Percentiles rank a stretch among this genome's conserved stretches.
phyloP scores from a whole-genome alignment of 2,888 invertebrate genomes.

The Lasioglossum leucozonium region DNA sequence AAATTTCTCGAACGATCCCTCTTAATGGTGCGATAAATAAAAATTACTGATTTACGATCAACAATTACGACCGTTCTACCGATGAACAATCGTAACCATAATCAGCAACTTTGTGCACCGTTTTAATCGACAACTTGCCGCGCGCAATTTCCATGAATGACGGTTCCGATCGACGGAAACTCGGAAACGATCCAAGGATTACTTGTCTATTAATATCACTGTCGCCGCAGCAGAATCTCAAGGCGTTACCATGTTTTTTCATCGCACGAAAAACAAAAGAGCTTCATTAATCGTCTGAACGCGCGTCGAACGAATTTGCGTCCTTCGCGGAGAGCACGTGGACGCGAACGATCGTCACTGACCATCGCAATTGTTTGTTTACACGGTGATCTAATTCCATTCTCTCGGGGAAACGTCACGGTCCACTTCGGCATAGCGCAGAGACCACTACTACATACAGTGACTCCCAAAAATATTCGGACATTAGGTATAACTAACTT shows the following conservation, averaged over 20 bases:
- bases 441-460: too few species aligned
- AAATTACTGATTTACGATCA: neutral
- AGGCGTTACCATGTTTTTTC: neutral
- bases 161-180: constrained; percentile 3
- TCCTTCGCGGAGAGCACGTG: neutral
- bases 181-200: constrained; percentile 24
- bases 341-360: neutral
- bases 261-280: too few species aligned
- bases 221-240: neutral
- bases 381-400: neutral
- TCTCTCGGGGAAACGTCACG: neutral
- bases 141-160: neutral
- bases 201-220: constrained; percentile 28
- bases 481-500: too few species aligned
- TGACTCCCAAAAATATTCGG: too few species aligned
- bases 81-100: neutral
- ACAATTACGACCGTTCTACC: neutral
- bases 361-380: constrained; percentile 16
- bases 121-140: neutral
- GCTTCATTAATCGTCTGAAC: neutral
- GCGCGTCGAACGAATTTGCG: neutral
- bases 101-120: neutral
- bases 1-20: neutral
- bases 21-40: neutral
- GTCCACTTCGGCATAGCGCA: neutral